phyloP scores from a whole-genome alignment of 2,888 invertebrate species.

The Dasysyrphus albostriatus region DNA sequence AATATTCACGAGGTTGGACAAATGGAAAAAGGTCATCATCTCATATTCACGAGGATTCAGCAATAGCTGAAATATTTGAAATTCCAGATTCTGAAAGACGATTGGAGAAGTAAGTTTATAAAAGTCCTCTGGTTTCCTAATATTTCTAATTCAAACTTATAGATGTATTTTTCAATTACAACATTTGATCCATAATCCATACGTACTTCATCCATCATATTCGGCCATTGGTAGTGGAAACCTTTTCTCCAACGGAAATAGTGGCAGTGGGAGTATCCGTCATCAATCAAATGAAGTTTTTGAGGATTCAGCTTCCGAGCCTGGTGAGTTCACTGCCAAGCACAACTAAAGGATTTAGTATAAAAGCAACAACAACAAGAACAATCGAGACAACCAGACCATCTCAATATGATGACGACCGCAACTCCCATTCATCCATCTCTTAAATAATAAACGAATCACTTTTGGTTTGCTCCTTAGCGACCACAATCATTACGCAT shows the following conservation, averaged over 20 bases:
- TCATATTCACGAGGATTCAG: slow-evolving; percentile 77
- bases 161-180: slow-evolving; percentile 82
- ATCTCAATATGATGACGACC: neutral
- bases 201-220: slow-evolving; percentile 77
- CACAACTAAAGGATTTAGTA: slow-evolving; percentile 49
- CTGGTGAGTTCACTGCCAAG: slow-evolving; percentile 74
- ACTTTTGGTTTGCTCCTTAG: slow-evolving; percentile 34
- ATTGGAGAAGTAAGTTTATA: slow-evolving; percentile 79
- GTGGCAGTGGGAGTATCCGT: slow-evolving; percentile 65
- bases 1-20: slow-evolving; percentile 91
- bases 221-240: slow-evolving; percentile 50
- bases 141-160: neutral
- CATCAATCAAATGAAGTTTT: slow-evolving; percentile 82
- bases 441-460: slow-evolving; percentile 56
- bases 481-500: too few relatives aligned
- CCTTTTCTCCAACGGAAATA: slow-evolving; percentile 54
- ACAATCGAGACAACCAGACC: neutral
- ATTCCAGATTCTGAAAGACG: slow-evolving; percentile 80
- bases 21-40: slow-evolving; percentile 87
- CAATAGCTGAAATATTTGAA: slow-evolving; percentile 79
- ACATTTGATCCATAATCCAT: slow-evolving; percentile 79
- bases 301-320: slow-evolving; percentile 78
- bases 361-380: neutral
- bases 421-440: neutral
- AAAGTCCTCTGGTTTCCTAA: too few relatives aligned